Conservation (phyloP, 1,140 invertebrate genomes). For the Pogonognathellus flavescens region DNA sequence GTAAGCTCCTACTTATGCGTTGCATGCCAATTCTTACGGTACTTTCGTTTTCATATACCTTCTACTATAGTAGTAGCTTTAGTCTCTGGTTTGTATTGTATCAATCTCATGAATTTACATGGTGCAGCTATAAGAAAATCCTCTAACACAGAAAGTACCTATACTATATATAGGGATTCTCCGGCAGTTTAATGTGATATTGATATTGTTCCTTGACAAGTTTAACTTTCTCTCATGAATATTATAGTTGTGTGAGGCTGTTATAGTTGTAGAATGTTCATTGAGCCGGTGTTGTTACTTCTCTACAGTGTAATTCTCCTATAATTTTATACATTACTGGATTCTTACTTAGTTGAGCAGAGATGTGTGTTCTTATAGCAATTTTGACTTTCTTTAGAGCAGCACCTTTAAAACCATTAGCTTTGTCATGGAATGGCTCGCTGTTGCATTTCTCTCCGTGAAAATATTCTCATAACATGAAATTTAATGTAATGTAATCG, state of each 20-base stretch:
- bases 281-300: not conserved
- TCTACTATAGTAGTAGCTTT: too few species aligned
- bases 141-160: not conserved
- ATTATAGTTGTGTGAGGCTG: not conserved
- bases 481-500: conserved; percentile 50
- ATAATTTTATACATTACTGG: too few species aligned
- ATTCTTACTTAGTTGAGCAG: too few species aligned
- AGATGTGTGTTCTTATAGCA: not conserved
- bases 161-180: not conserved
- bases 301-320: too few species aligned
- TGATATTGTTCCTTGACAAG: not conserved
- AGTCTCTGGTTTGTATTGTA: too few species aligned
- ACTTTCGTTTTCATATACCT: too few species aligned
- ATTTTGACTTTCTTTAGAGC: not conserved
- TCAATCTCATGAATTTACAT: too few species aligned
- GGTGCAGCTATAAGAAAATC: too few species aligned
- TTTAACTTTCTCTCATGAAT: conserved; percentile 27
- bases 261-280: not conserved
- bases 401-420: conserved; percentile 34
- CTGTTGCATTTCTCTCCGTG: not conserved
- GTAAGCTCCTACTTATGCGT: too few species aligned
- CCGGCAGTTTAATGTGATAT: not conserved
- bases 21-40: too few species aligned
- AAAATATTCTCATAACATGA: conserved; percentile 39
- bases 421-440: not conserved